phyloP scores from a whole-genome alignment of 2,113 vertebrate species.

The Picathartes gymnocephalus region DNA sequence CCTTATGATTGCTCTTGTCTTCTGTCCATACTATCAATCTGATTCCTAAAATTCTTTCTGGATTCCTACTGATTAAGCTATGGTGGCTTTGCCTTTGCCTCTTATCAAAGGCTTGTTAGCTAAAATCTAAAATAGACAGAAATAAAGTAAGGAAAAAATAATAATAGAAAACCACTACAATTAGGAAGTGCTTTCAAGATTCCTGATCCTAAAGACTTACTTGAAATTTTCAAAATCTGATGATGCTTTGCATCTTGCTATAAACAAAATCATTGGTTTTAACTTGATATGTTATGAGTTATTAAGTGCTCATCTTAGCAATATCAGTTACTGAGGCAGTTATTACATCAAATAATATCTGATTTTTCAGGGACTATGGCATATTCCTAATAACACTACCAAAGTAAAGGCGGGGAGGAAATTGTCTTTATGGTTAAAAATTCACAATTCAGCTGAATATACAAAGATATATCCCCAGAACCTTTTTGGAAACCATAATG shows the following conservation, averaged over 20 bases:
- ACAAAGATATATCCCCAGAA: neutral
- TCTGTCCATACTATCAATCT: neutral
- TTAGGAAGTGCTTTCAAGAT: neutral
- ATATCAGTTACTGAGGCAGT: neutral
- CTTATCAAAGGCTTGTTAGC: neutral
- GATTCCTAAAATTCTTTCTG: constrained; percentile 6
- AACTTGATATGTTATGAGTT: neutral
- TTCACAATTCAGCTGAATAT: neutral
- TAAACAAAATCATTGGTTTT: neutral
- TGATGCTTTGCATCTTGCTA: neutral
- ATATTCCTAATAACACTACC: neutral
- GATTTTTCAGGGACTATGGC: neutral
- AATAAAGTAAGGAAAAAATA: neutral
- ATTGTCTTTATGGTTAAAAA: neutral
- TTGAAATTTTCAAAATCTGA: neutral
- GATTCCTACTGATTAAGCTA: neutral
- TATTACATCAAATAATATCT: neutral
- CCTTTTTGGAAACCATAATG: neutral
- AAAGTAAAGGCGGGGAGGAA: rapidly evolving
- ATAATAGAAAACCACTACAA: neutral
- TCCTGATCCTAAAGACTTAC: neutral
- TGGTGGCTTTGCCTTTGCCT: neutral
- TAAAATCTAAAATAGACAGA: neutral
- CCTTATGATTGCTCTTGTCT: neutral
- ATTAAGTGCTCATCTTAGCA: neutral